Evolutionary conservation across 2,113 vertebrate genomes (phyloP), one percentile per base, ranked within the genome.

Genomic region (Rhabdornis inornatus): DNA sequence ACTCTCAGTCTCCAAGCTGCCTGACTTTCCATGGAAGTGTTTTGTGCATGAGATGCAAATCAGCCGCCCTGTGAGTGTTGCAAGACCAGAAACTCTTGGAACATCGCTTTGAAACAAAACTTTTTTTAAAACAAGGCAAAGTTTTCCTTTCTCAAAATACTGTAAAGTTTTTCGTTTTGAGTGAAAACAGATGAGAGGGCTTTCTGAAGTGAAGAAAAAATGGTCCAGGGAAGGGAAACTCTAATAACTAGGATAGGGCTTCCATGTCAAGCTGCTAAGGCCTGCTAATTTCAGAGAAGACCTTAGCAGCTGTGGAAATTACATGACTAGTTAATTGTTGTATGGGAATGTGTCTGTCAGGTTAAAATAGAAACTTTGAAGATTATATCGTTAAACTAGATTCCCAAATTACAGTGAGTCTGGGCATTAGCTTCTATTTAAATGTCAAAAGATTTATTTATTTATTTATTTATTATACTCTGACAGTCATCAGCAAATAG

Each of bases 381-480:
- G 59, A 30, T 65, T 45, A 13, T 5, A 0, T 74, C n/a, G 52
- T 87, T 30, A 65, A 89, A 60, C 13, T 49, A 25, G n/a, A 31
- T 65, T 76, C 59, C 18, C 9, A 64, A 68, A 88, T 65, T n/a
- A 23, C 25, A 15, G 3, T 86, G 45, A 52, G 33, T 71, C 27
- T 59, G 57, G 31, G 21, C 28, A 59, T 70, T 83, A 64, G 25
- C 59, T 81, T 77, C 42, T 65, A 25, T 60, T 57, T 86, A 30
- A 15, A 64, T 65, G 40, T 52, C 5, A 59, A 69, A 76, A 64
- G 21, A n/a, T 25, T 11, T 39, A 0, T 2, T 70, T 0, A 17
- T 76, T 52, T 65, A 40, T 59, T 80, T 71, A 64, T 68, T 94
- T 64, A 28, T 59, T 76, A 16, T 45, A 33, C n/a, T 57, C 18